Percentiles rank a stretch among this genome's conserved stretches.
Conservation (phyloP, 2,113 vertebrate genomes). For the Pseudois nayaur region DNA sequence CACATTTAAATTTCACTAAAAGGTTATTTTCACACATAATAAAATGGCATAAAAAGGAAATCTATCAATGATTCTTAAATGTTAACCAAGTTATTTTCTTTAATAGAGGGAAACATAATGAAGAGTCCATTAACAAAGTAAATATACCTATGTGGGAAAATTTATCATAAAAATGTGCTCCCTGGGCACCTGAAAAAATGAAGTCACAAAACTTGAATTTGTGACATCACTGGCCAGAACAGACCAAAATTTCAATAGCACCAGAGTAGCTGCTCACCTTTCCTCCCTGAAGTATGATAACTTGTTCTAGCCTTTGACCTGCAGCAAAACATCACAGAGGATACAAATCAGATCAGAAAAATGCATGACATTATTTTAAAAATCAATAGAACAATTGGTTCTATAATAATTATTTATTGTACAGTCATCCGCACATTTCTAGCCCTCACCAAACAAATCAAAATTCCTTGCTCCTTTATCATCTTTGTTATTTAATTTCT, state of each 20-base stretch:
- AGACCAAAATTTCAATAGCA: background rate
- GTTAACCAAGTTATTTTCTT: background rate
- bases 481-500: background rate
- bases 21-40: background rate
- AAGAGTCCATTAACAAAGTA: background rate
- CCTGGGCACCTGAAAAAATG: background rate
- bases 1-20: background rate
- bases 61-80: background rate
- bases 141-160: fast-evolving
- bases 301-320: background rate
- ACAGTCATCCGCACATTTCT: background rate
- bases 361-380: background rate
- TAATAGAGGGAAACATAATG: background rate
- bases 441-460: background rate
- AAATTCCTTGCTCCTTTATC: background rate
- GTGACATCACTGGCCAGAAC: background rate
- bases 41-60: background rate
- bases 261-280: background rate
- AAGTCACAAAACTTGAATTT: background rate
- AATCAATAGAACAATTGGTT: background rate
- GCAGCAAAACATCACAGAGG: background rate
- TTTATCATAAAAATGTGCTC: background rate
- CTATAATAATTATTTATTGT: background rate
- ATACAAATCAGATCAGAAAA: background rate
- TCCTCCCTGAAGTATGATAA: background rate